These are phyloP conservation scores for Parnassius mnemosyne DNA, from an alignment of 2,888 invertebrate species.

Conservation along the genomic window DNA sequence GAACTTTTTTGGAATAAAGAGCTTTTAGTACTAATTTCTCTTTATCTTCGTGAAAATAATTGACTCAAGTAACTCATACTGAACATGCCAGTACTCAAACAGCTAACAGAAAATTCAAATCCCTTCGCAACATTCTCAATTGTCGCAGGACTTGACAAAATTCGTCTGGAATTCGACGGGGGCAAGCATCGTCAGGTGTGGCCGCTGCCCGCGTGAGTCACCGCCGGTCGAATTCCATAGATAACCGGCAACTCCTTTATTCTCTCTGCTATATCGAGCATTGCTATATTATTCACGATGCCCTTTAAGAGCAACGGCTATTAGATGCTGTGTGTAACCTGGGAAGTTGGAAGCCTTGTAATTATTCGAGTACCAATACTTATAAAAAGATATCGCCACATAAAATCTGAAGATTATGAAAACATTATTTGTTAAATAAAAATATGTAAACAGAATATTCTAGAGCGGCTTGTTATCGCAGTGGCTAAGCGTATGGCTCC, in stretches of 20 bases:
- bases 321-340: conserved; percentile 41
- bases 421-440: no score
- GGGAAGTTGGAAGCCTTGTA: conserved; percentile 43
- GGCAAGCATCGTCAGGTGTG: conserved; percentile 72
- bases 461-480: no score
- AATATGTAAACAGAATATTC: no score
- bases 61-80: no score
- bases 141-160: conserved; percentile 36
- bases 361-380: conserved; percentile 27
- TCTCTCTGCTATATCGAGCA: conserved; percentile 52
- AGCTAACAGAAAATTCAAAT: background rate
- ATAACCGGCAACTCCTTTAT: conserved; percentile 70
- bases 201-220: conserved; percentile 66
- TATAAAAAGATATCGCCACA: no score
- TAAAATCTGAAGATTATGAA: no score
- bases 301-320: conserved; percentile 60
- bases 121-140: conserved; percentile 26
- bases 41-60: no score
- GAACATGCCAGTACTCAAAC: background rate
- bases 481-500: no score
- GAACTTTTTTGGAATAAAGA: no score
- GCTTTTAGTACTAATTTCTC: no score
- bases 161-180: conserved; percentile 61
- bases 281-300: conserved; percentile 58
- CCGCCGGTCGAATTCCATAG: conserved; percentile 69